These are phyloP conservation scores for Mimumesa dahlbomi DNA, from an alignment of 2,888 invertebrate genomes.

Conservation along the genomic window DNA sequence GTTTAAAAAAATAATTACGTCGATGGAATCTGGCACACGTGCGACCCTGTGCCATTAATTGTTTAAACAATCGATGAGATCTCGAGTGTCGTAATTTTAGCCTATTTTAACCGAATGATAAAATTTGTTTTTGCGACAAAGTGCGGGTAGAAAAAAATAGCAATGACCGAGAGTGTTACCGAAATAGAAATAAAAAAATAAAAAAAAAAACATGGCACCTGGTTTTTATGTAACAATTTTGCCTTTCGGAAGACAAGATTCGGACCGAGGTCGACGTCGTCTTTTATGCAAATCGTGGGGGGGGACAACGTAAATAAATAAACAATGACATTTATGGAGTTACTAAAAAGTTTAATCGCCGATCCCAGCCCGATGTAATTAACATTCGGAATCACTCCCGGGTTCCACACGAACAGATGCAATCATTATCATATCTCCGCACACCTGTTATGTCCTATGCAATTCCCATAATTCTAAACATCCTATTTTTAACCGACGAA, in stretches of 20 bases:
- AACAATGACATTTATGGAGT: slow-evolving; percentile 2
- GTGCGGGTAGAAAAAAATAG: neutral
- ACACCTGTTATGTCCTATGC: no score
- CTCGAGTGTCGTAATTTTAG: neutral
- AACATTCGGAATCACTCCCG: no score
- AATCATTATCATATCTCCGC: no score
- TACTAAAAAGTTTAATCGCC: neutral
- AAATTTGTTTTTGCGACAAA: neutral
- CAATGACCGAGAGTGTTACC: neutral
- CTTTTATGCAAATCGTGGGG: slow-evolving; percentile 2
- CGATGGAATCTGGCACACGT: no score
- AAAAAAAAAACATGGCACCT: no score
- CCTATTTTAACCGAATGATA: neutral
- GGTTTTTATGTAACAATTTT: neutral
- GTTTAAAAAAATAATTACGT: no score
- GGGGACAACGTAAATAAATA: neutral
- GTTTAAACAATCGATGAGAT: no score
- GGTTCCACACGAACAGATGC: no score
- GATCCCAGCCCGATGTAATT: neutral
- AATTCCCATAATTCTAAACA: no score
- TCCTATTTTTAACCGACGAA: no score
- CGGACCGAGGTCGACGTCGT: neutral
- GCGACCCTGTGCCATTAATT: no score
- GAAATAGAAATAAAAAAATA: neutral
- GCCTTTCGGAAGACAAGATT: neutral